A percentile compares a stretch with the other conserved stretches of the same genome.
These are phyloP conservation scores for Eulemur mongoz DNA, from an alignment of 2,797 vertebrate species.

Conservation along the genomic window DNA sequence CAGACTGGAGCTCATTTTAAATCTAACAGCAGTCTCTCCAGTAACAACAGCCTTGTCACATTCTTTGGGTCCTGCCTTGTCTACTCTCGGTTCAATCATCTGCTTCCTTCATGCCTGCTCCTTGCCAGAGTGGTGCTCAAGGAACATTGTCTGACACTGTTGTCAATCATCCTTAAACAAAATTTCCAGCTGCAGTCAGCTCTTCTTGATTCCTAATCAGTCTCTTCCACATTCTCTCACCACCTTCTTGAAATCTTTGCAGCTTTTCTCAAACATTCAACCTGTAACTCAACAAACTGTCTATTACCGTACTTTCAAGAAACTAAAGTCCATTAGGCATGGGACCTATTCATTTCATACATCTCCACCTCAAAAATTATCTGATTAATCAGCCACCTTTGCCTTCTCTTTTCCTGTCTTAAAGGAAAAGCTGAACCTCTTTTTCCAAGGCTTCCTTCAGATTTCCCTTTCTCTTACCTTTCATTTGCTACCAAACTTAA, in stretches of 20 bases:
- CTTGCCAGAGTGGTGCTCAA: background rate
- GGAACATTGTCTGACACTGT: background rate
- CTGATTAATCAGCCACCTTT: background rate
- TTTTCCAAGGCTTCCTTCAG: background rate
- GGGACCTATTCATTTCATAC: background rate
- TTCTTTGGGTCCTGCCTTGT: background rate
- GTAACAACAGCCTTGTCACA: background rate
- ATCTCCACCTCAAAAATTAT: background rate
- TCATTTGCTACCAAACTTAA: background rate
- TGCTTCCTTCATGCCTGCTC: background rate
- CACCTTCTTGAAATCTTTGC: background rate
- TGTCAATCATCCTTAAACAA: background rate
- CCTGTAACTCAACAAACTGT: background rate
- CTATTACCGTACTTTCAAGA: background rate
- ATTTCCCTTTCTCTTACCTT: background rate
- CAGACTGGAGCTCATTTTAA: background rate
- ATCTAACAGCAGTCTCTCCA: background rate
- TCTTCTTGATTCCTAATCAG: background rate
- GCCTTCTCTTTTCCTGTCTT: background rate
- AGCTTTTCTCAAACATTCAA: background rate
- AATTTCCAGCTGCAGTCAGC: background rate
- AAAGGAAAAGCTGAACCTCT: background rate
- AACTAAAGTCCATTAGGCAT: background rate
- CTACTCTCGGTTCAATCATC: background rate
- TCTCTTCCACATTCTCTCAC: background rate